phyloP scores from a whole-genome alignment of 2,113 vertebrate species.

The Heterochromis multidens region DNA sequence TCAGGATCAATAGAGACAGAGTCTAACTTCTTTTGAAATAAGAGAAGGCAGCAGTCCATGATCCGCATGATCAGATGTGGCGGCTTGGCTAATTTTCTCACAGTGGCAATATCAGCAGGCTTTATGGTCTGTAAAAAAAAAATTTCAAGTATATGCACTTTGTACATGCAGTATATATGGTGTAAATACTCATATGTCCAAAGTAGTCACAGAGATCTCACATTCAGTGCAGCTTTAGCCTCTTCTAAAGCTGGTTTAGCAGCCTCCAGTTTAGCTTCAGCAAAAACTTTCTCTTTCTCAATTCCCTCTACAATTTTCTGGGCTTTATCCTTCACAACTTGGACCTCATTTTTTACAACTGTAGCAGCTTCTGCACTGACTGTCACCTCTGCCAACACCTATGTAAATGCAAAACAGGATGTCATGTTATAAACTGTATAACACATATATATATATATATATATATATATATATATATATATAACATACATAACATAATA shows the following conservation, averaged over 20 bases:
- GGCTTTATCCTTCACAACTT: constrained; percentile 84
- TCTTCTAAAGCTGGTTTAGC: constrained; percentile 81
- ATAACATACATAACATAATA: background rate
- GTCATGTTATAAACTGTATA: background rate
- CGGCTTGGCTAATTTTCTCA: constrained; percentile 81
- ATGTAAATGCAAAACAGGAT: constrained; percentile 19
- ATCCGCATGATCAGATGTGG: constrained; percentile 84
- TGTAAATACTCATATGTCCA: background rate
- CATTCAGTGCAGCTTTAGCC: constrained; percentile 82
- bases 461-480: background rate
- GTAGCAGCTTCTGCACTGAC: constrained; percentile 81
- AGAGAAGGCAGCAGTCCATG: constrained; percentile 79
- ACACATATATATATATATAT: background rate
- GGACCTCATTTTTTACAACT: constrained; percentile 84
- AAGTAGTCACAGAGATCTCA: constrained; percentile 52
- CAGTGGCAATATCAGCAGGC: constrained; percentile 80
- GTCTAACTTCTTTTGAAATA: constrained; percentile 79
- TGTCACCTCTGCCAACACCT: constrained; percentile 82
- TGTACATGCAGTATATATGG: background rate
- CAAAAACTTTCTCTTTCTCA: constrained; percentile 79
- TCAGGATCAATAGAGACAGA: constrained; percentile 71
- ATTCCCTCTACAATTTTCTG: constrained; percentile 85
- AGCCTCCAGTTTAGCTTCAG: constrained; percentile 80
- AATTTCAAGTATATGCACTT: background rate
- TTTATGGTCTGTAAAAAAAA: constrained; percentile 77